These are phyloP conservation scores for Limnodromus scolopaceus DNA, from an alignment of 2,797 vertebrate species.

Conservation along the genomic window DNA sequence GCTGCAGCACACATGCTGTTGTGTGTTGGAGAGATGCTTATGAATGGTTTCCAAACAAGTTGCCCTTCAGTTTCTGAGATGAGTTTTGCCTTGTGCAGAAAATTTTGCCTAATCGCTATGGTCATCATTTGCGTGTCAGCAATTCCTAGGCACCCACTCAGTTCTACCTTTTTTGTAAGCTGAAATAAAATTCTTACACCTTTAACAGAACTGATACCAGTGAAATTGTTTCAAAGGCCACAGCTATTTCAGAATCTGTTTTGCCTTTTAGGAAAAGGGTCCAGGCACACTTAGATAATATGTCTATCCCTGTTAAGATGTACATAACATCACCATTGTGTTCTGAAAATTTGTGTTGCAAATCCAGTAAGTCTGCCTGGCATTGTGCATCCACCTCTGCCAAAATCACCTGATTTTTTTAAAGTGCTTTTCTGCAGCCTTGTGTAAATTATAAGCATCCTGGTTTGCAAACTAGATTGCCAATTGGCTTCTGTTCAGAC, in stretches of 20 bases:
- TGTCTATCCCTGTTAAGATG: neutral
- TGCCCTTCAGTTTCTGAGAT: neutral
- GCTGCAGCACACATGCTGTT: neutral
- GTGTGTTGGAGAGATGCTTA: neutral
- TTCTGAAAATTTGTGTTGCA: neutral
- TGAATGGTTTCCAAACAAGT: neutral
- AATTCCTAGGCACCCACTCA: neutral
- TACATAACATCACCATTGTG: neutral
- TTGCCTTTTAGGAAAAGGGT: neutral
- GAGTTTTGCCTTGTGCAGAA: neutral
- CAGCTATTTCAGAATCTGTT: neutral
- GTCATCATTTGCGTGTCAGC: neutral
- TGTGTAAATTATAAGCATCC: neutral
- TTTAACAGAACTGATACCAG: neutral
- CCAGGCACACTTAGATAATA: neutral
- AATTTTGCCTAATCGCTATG: neutral
- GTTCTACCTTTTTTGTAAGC: neutral
- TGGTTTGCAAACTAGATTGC: neutral
- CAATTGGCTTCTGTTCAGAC: neutral
- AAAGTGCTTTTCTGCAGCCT: neutral
- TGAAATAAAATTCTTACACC: neutral
- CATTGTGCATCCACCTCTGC: neutral
- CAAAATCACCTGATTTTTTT: neutral
- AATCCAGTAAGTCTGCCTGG: neutral
- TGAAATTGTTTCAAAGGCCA: neutral